Evolutionary conservation across 2,797 vertebrate genomes (phyloP).

Genomic region (Sandelia bainsii): DNA sequence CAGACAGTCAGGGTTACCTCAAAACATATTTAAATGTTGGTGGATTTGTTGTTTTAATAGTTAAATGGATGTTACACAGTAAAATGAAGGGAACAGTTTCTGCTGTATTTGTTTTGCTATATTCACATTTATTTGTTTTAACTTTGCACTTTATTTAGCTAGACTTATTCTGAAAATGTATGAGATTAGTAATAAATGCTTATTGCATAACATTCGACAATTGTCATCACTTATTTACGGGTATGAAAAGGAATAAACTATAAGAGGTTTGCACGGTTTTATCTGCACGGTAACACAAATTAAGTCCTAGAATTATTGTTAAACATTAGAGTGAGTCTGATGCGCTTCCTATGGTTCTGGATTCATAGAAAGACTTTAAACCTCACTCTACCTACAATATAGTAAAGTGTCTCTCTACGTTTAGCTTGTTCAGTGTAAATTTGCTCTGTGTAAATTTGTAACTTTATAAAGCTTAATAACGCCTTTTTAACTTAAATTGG

Average conservation of each 20-base stretch:
- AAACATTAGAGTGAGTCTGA: too few species aligned
- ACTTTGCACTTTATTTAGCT: slow-evolving; percentile 8
- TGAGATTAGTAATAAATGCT: slow-evolving; percentile 45
- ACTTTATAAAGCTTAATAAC: too few species aligned
- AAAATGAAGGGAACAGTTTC: slow-evolving; percentile 23
- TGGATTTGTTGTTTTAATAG: slow-evolving; percentile 19
- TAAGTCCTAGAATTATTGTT: too few species aligned
- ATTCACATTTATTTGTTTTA: background rate
- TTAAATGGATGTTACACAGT: slow-evolving; percentile 9
- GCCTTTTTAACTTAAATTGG: too few species aligned
- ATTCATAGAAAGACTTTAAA: too few species aligned
- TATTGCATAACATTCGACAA: background rate
- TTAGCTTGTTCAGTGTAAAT: too few species aligned
- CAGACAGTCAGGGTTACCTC: background rate
- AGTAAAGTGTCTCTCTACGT: too few species aligned
- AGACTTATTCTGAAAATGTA: slow-evolving; percentile 1
- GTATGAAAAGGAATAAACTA: too few species aligned
- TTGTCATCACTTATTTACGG: too few species aligned
- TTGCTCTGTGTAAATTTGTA: too few species aligned
- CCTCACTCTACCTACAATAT: too few species aligned
- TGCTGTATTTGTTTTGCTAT: background rate
- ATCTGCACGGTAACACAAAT: slow-evolving; percentile 1
- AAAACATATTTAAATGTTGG: background rate
- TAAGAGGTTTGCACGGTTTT: background rate
- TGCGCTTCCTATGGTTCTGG: too few species aligned